These are phyloP conservation scores for Schizotus pectinicornis DNA, from an alignment of 2,888 invertebrate species.

Conservation along the genomic window DNA sequence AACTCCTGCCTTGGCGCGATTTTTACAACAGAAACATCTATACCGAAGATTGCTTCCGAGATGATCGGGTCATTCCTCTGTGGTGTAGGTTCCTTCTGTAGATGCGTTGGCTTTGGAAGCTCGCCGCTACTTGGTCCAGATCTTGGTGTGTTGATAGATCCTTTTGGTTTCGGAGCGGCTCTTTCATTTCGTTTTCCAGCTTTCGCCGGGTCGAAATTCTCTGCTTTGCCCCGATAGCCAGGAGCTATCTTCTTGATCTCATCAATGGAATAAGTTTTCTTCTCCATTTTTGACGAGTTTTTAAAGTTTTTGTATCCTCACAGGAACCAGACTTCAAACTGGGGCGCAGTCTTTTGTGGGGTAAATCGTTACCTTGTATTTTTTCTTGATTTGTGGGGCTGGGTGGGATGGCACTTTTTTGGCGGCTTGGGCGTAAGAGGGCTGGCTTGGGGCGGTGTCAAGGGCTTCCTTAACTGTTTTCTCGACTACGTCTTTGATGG, in stretches of 20 bases:
- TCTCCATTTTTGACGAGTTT: no score
- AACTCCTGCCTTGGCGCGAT: constrained; percentile 26
- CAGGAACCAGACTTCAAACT: no score
- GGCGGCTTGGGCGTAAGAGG: no score
- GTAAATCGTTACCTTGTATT: no score
- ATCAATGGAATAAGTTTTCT: constrained; percentile 4
- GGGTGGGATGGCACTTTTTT: no score
- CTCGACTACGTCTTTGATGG: no score
- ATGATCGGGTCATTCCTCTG: constrained; percentile 23
- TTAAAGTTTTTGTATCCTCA: no score
- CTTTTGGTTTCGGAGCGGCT: background rate
- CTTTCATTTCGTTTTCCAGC: constrained; percentile 13
- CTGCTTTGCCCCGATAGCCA: constrained; percentile 30
- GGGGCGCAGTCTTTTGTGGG: no score
- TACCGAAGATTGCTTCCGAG: constrained; percentile 20
- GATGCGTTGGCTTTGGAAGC: constrained; percentile 5
- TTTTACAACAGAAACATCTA: constrained; percentile 26
- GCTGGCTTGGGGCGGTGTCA: no score
- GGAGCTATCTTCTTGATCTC: constrained; percentile 22
- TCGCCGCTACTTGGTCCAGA: background rate
- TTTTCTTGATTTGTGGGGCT: no score
- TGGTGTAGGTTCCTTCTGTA: constrained; percentile 6
- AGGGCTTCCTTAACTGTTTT: no score
- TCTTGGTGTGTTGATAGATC: background rate
- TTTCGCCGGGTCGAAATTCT: constrained; percentile 28